These are phyloP conservation scores for Hafferia zeledoni DNA, from an alignment of 2,797 vertebrate species.

Conservation along the genomic window DNA sequence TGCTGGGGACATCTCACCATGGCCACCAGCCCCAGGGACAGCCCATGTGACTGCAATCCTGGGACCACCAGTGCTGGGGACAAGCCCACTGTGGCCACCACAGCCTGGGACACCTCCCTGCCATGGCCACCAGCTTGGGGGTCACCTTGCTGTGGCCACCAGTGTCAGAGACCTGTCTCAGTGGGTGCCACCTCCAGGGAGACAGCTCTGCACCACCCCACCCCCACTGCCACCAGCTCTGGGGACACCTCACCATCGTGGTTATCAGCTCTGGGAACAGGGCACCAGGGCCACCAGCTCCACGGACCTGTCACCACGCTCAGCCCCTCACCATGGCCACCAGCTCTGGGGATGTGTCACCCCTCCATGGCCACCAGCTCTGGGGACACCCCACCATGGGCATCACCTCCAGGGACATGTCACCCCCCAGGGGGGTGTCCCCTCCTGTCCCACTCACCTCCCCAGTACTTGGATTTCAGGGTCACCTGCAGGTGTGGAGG, in stretches of 20 bases:
- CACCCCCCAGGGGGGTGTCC: fast-evolving
- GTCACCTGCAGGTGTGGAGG: too few relatives aligned
- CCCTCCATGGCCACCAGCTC: too few relatives aligned
- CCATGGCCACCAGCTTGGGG: neutral
- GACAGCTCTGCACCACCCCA: neutral
- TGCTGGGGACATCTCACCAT: neutral
- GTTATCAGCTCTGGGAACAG: neutral
- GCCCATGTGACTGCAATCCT: too few relatives aligned
- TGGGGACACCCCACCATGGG: too few relatives aligned
- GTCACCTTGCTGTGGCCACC: neutral
- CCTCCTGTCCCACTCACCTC: neutral
- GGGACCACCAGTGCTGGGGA: fast-evolving
- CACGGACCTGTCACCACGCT: neutral
- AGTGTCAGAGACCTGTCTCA: neutral
- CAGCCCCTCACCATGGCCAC: neutral
- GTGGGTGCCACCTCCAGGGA: neutral
- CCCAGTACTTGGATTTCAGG: neutral
- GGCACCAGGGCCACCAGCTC: too few relatives aligned
- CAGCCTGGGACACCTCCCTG: neutral
- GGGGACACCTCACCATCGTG: too few relatives aligned
- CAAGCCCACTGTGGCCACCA: neutral
- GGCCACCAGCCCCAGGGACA: fast-evolving
- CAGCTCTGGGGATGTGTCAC: neutral
- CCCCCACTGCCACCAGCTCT: neutral
- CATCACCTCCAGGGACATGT: too few relatives aligned